Evolutionary conservation across 2,888 invertebrate species (phyloP).

Genomic region (Horisme vitalbata): DNA sequence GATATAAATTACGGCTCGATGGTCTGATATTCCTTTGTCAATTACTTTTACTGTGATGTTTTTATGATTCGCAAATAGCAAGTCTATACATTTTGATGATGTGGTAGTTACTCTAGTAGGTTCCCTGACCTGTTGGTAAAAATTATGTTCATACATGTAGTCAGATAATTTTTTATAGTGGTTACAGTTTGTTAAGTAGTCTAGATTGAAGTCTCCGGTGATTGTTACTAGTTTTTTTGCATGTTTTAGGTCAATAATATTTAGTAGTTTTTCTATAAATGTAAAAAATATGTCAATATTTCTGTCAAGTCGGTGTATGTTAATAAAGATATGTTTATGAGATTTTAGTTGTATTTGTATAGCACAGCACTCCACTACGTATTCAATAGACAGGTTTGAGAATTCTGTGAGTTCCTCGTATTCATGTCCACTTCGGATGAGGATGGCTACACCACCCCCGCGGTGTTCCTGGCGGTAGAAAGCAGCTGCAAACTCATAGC

Average conservation of each 20-base stretch:
- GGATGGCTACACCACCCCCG: conserved; percentile 18
- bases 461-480: conserved; percentile 8
- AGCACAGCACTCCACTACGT: conserved; percentile 18
- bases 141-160: background rate
- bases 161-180: background rate
- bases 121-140: background rate
- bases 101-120: background rate
- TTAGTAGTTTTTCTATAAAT: conserved; percentile 5
- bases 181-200: background rate
- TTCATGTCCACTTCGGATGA: background rate
- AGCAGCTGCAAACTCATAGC: conserved; percentile 8
- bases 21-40: background rate
- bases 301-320: conserved; percentile 10
- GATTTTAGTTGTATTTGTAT: conserved; percentile 15
- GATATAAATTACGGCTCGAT: background rate
- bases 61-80: background rate
- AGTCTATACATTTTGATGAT: background rate
- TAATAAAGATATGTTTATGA: conserved; percentile 7
- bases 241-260: background rate
- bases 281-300: conserved; percentile 1
- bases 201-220: background rate
- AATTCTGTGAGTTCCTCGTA: conserved; percentile 5
- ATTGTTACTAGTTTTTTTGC: background rate
- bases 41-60: background rate
- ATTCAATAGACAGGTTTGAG: conserved; percentile 12